A percentile compares a stretch with the other conserved stretches of the same genome.
Conservation (phyloP, 1,140 invertebrate species). For the Camponotus pennsylvanicus region DNA sequence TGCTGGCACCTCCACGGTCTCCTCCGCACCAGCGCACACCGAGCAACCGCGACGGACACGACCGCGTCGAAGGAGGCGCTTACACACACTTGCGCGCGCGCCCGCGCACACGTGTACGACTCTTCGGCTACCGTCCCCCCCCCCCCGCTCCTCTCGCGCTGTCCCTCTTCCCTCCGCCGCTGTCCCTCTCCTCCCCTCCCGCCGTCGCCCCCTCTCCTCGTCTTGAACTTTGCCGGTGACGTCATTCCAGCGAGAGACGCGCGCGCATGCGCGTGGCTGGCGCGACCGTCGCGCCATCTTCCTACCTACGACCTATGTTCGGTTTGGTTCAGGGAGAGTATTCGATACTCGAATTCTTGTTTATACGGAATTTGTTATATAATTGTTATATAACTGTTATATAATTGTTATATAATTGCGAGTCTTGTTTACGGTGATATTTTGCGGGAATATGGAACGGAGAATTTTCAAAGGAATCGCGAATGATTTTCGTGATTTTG, state of each 20-base stretch:
- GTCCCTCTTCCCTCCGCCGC: neutral
- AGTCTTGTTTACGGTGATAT: neutral
- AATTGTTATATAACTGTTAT: neutral
- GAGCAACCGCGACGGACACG: conserved; percentile 34
- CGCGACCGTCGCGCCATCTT: too few species aligned
- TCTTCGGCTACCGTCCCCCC: neutral
- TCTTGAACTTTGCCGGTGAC: conserved; percentile 69
- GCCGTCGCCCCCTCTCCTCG: neutral
- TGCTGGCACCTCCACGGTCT: neutral
- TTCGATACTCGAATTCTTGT: too few species aligned
- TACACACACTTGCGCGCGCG: conserved; percentile 70
- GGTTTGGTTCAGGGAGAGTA: neutral
- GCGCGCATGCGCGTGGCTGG: neutral
- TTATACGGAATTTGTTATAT: too few species aligned
- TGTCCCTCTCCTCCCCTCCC: neutral
- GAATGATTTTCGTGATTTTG: neutral
- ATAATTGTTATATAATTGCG: neutral
- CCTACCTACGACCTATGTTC: too few species aligned
- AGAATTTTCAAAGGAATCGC: neutral
- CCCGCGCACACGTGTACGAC: conserved; percentile 59
- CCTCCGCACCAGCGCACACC: conserved; percentile 35
- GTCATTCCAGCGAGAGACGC: conserved; percentile 57
- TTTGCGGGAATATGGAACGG: too few species aligned
- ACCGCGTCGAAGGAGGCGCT: conserved; percentile 40
- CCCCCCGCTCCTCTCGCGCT: too few species aligned